Conservation (phyloP, 2,113 vertebrate genomes). For the Pelecanoides urinatrix region DNA sequence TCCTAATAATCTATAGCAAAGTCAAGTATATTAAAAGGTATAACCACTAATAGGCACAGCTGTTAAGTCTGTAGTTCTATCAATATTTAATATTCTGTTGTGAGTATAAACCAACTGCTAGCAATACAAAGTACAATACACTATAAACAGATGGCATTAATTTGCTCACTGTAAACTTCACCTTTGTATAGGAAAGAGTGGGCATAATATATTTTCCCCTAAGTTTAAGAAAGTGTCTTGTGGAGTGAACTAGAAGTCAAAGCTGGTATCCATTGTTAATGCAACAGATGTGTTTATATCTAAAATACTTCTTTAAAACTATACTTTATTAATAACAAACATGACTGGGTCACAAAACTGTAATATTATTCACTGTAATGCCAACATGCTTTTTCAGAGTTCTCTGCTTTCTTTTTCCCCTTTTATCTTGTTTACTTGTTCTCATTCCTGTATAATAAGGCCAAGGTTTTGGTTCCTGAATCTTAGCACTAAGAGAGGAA, state of each 20-base stretch:
- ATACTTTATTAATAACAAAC: not conserved
- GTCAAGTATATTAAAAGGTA: not conserved
- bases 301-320: conserved; percentile 1
- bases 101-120: not conserved
- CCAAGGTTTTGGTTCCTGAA: not conserved
- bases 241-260: not conserved
- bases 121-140: not conserved
- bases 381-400: not conserved
- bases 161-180: conserved; percentile 4
- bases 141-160: conserved; percentile 4
- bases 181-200: not conserved
- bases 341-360: not conserved
- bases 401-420: not conserved
- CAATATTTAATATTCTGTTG: not conserved
- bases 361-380: not conserved
- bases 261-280: not conserved
- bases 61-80: not conserved
- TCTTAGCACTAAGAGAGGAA: not conserved
- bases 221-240: not conserved
- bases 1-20: not conserved
- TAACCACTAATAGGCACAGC: not conserved
- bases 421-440: not conserved
- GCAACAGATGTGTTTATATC: not conserved
- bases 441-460: not conserved
- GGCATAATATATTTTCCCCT: not conserved